A percentile compares a stretch with the other conserved stretches of the same genome.
phyloP scores from a whole-genome alignment of 2,797 vertebrate species.

The Enteromius trimaculatus region DNA sequence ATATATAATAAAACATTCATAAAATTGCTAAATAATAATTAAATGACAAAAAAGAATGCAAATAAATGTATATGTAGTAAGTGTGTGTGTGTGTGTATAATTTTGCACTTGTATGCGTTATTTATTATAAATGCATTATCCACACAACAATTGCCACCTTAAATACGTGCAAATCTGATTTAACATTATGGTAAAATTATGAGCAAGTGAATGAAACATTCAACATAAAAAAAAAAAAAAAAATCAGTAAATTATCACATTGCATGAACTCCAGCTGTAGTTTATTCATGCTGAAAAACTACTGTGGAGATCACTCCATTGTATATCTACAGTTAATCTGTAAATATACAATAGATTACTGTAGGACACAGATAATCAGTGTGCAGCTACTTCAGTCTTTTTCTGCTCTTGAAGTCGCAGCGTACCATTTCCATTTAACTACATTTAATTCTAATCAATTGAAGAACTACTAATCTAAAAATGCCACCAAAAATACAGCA shows the following conservation, averaged over 20 bases:
- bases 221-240: background rate
- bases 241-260: background rate
- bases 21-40: too few species aligned
- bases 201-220: background rate
- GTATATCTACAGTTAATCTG: background rate
- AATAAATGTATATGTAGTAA: too few species aligned
- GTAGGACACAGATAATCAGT: background rate
- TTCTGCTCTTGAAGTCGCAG: background rate
- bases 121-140: background rate
- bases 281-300: background rate
- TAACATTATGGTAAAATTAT: background rate
- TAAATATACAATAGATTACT: background rate
- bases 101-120: background rate
- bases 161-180: background rate
- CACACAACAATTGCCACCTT: too few species aligned
- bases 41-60: too few species aligned
- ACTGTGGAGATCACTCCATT: background rate
- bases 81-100: too few species aligned
- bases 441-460: background rate
- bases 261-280: background rate
- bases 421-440: background rate
- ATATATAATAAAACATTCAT: too few species aligned
- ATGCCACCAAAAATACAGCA: background rate
- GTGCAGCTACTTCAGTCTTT: background rate
- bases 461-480: background rate